Percentiles rank a stretch among this genome's conserved stretches.
phyloP scores from a whole-genome alignment of 2,888 invertebrate species.

The Cheilosia scutellata region DNA sequence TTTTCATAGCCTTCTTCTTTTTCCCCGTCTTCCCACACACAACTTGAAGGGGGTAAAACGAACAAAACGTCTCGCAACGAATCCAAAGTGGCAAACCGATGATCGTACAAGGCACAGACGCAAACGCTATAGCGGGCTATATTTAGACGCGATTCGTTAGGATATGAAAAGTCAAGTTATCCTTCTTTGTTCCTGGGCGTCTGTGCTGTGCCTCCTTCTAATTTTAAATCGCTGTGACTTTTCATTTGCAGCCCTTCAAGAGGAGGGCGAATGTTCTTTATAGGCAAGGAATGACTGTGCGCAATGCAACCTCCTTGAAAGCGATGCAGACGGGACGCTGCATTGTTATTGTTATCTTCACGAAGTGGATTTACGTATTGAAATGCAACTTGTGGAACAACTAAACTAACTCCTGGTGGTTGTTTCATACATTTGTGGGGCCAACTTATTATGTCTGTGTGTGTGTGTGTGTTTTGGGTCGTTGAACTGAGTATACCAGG shows the following conservation, averaged over 20 bases:
- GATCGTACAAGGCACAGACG: constrained; percentile 4
- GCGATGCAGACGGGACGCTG: constrained; percentile 3
- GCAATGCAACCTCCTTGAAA: constrained; percentile 36
- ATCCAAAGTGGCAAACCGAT: constrained; percentile 23
- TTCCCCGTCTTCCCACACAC: constrained; percentile 20
- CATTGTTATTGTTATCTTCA: constrained; percentile 52
- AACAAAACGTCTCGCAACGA: constrained; percentile 19
- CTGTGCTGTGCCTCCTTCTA: constrained; percentile 51
- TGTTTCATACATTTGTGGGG: constrained; percentile 35
- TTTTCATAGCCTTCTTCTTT: constrained; percentile 35
- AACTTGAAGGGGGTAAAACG: constrained; percentile 52
- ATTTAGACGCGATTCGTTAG: constrained; percentile 61
- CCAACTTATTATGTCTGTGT: constrained; percentile 11
- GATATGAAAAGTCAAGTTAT: constrained; percentile 66
- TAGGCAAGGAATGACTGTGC: not conserved
- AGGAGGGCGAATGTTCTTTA: constrained; percentile 28
- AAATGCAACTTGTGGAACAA: constrained; percentile 40
- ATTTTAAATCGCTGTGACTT: constrained; percentile 65
- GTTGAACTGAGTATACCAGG: constrained; percentile 54
- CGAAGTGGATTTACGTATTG: constrained; percentile 47
- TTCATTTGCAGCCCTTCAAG: constrained; percentile 56
- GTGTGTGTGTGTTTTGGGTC: constrained; percentile 31
- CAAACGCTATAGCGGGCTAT: constrained; percentile 24
- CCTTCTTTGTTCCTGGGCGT: constrained; percentile 66
- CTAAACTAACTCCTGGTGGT: constrained; percentile 43